These are phyloP conservation scores for Cephonodes hylas DNA, from an alignment of 2,888 invertebrate genomes.

Conservation along the genomic window DNA sequence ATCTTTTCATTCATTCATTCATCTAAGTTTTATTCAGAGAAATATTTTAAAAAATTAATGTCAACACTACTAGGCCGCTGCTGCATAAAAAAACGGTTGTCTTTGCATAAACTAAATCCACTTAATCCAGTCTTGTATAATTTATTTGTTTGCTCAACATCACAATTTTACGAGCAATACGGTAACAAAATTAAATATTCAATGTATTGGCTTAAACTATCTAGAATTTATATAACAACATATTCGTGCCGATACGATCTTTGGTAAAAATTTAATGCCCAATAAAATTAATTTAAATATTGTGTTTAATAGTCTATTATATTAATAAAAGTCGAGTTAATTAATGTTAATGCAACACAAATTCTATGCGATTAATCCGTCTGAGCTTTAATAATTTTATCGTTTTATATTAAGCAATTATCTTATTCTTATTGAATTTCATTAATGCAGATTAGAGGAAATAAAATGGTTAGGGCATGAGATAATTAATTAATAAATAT, in stretches of 20 bases:
- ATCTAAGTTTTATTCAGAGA: too few species aligned
- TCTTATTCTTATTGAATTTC: too few species aligned
- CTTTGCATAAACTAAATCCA: too few species aligned
- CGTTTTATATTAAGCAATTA: not conserved
- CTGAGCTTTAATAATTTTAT: not conserved
- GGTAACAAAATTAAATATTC: conserved; percentile 8
- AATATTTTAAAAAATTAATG: too few species aligned
- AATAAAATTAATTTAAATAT: conserved; percentile 8
- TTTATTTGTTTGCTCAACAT: not conserved
- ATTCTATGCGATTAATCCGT: not conserved
- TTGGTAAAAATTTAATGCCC: not conserved
- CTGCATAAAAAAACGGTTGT: too few species aligned
- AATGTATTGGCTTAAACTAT: not conserved
- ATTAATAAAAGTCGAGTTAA: conserved; percentile 6
- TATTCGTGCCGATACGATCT: not conserved
- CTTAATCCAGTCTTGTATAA: not conserved
- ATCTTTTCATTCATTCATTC: too few species aligned
- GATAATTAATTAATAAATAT: too few species aligned
- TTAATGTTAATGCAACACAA: not conserved
- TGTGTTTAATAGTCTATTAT: conserved; percentile 5
- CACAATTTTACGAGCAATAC: conserved; percentile 4
- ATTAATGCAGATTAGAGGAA: not conserved
- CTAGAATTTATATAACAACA: not conserved
- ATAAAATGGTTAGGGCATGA: not conserved
- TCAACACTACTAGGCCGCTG: too few species aligned